phyloP scores from a whole-genome alignment of 2,113 vertebrate species.

The Podarcis raffonei region DNA sequence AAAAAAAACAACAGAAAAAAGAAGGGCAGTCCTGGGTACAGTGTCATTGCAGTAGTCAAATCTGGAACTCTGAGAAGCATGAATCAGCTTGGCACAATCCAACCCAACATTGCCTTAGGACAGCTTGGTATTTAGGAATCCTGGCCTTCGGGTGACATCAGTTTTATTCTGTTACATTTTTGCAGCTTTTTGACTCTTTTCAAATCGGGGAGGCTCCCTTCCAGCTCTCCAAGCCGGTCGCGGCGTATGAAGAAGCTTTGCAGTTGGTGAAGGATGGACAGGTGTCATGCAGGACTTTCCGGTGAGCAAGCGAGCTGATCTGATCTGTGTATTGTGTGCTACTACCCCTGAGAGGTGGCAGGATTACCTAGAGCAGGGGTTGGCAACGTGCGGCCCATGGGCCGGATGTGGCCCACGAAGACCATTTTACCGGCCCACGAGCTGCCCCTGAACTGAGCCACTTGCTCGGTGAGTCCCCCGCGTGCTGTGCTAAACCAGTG shows the following conservation, averaged over 20 bases:
- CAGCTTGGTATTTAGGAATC: too few species aligned
- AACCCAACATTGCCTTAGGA: background rate
- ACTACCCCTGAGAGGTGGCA: too few species aligned
- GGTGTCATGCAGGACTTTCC: conserved; percentile 85
- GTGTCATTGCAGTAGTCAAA: background rate
- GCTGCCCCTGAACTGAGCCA: too few species aligned
- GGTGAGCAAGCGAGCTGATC: conserved; percentile 72
- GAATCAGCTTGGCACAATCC: background rate
- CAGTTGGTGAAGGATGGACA: conserved; percentile 81
- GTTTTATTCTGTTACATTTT: too few species aligned
- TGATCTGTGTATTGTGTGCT: background rate
- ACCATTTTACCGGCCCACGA: too few species aligned
- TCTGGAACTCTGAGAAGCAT: background rate
- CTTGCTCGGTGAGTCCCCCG: too few species aligned
- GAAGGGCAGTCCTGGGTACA: background rate
- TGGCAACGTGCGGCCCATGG: too few species aligned
- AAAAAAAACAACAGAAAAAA: too few species aligned
- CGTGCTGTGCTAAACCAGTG: accelerated
- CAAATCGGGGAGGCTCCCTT: conserved; percentile 76
- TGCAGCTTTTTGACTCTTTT: conserved; percentile 88
- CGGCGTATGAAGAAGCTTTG: conserved; percentile 92
- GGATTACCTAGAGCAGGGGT: too few species aligned
- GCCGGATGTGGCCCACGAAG: too few species aligned
- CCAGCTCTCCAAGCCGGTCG: conserved; percentile 84
- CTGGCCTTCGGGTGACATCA: background rate